Percentiles rank a stretch among this genome's conserved stretches.
These are phyloP conservation scores for Caenorhabditis sinica DNA, from an alignment of 2,888 invertebrate species.

Conservation along the genomic window DNA sequence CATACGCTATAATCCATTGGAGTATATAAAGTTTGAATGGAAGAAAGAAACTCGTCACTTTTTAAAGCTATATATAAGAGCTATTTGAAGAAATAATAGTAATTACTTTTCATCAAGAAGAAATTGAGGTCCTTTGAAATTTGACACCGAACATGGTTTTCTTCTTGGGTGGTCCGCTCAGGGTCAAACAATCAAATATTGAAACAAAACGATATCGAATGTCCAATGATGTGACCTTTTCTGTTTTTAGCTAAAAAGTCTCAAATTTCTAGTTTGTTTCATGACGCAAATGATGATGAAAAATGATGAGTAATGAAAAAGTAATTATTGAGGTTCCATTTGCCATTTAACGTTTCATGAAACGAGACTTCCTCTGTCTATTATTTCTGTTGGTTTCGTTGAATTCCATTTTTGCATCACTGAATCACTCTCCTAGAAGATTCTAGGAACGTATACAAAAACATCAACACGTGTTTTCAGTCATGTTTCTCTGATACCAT, in stretches of 20 bases:
- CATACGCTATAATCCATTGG: background rate
- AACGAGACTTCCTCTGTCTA: background rate
- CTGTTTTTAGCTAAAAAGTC: background rate
- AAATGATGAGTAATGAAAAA: background rate
- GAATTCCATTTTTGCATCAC: background rate
- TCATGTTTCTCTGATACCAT: background rate
- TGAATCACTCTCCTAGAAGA: slow-evolving; percentile 1
- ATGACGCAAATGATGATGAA: slow-evolving; percentile 9
- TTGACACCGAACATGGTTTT: background rate
- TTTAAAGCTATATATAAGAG: background rate
- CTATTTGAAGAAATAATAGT: too few species aligned
- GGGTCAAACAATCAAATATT: background rate
- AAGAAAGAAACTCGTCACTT: background rate
- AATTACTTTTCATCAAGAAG: background rate
- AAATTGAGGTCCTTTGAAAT: background rate
- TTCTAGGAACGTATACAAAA: background rate
- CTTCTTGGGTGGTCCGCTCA: background rate
- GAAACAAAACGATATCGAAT: background rate
- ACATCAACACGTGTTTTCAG: background rate
- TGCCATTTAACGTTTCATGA: background rate
- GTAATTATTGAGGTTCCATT: background rate
- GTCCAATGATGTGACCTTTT: slow-evolving; percentile 1
- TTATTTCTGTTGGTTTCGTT: background rate
- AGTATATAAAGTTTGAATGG: slow-evolving; percentile 2
- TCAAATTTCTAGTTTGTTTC: slow-evolving; percentile 1